Conservation (phyloP, 1,140 invertebrate genomes). For the Zeugodacus cucurbitae region DNA sequence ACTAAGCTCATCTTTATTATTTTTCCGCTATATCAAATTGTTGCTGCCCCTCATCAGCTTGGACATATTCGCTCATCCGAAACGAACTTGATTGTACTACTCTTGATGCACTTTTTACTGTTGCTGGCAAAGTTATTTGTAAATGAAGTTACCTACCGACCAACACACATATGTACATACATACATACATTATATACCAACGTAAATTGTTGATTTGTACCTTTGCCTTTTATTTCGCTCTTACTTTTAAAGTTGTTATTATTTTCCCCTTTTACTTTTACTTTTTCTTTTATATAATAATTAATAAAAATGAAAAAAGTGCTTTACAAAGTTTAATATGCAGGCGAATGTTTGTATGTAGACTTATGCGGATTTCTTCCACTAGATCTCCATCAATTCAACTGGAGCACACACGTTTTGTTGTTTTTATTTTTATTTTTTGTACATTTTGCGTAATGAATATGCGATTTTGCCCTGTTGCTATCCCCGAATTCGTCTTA, state of each 20-base stretch:
- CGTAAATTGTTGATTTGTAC: neutral
- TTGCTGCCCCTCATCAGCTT: neutral
- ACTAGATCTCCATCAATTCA: neutral
- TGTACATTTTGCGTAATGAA: neutral
- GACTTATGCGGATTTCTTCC: neutral
- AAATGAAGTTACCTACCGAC: neutral
- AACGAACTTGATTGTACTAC: neutral
- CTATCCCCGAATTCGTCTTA: neutral
- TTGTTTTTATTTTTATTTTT: neutral
- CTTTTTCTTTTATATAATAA: conserved; percentile 7
- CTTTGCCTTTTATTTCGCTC: neutral
- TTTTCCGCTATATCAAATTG: neutral
- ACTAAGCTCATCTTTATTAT: neutral
- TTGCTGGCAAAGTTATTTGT: neutral
- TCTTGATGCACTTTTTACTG: neutral
- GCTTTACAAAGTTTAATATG: neutral
- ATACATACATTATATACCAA: neutral
- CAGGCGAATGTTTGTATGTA: neutral
- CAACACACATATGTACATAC: neutral
- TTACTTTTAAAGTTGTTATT: neutral
- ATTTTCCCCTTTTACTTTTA: conserved; percentile 9
- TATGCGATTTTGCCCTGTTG: neutral
- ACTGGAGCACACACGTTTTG: neutral
- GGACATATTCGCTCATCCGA: neutral
- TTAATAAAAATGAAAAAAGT: neutral